A percentile compares a stretch with the other conserved stretches of the same genome.
phyloP scores from a whole-genome alignment of 2,888 invertebrate genomes.

The Ornithoptera alexandrae region DNA sequence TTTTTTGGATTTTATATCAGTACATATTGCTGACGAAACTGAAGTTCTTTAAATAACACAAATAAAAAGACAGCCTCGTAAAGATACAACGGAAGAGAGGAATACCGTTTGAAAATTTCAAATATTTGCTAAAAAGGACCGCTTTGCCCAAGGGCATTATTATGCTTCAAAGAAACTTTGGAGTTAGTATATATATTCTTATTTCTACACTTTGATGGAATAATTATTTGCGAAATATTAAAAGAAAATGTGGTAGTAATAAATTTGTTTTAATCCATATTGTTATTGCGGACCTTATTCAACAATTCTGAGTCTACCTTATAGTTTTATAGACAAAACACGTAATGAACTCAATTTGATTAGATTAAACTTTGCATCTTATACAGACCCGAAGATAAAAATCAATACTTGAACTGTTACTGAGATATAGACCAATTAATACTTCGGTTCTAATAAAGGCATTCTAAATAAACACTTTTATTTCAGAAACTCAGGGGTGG shows the following conservation, averaged over 20 bases:
- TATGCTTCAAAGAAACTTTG: conserved; percentile 21
- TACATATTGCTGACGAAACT: neutral
- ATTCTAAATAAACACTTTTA: too few species aligned
- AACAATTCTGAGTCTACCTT: too few species aligned
- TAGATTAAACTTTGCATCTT: too few species aligned
- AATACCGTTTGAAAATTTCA: conserved; percentile 12
- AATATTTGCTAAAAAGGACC: conserved; percentile 26
- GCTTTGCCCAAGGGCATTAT: conserved; percentile 19
- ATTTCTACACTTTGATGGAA: conserved; percentile 1
- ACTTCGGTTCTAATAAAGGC: too few species aligned
- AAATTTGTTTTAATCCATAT: neutral
- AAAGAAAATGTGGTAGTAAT: neutral
- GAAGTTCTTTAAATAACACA: neutral
- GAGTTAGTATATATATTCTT: neutral
- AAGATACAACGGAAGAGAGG: conserved; percentile 2
- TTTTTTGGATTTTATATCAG: neutral
- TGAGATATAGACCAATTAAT: too few species aligned
- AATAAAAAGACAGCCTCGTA: conserved; percentile 2
- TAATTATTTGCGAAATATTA: neutral
- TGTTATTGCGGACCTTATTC: neutral
- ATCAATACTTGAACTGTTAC: too few species aligned
- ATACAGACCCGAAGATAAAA: too few species aligned
- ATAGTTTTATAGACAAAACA: too few species aligned
- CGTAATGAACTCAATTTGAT: too few species aligned
- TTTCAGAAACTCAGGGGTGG: too few species aligned